A percentile compares a stretch with the other conserved stretches of the same genome.
Evolutionary conservation across 2,113 vertebrate species (phyloP).

Genomic region (Regulus satrapa): DNA sequence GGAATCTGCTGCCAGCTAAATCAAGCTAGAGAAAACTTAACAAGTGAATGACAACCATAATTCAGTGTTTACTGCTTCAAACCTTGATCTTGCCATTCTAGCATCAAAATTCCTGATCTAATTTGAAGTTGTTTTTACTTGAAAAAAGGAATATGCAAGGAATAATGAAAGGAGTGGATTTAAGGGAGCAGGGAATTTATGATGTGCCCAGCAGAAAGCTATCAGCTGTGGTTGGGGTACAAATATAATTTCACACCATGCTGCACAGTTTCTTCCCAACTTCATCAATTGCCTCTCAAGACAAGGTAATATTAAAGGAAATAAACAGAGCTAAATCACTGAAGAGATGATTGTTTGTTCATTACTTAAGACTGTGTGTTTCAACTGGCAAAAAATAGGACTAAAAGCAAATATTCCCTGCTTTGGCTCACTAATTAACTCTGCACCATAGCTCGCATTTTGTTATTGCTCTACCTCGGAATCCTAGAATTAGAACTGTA

Average conservation of each 20-base stretch:
- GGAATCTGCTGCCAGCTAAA: background rate
- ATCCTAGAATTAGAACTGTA: background rate
- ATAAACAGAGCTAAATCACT: constrained; percentile 5
- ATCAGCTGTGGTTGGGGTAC: background rate
- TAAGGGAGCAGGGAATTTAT: background rate
- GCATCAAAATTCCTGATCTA: background rate
- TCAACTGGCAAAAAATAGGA: background rate
- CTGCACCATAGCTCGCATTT: background rate
- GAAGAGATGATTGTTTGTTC: constrained; percentile 9
- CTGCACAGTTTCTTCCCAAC: background rate
- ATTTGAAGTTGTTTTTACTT: background rate
- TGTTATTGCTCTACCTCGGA: background rate
- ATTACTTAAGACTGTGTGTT: background rate
- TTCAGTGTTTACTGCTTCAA: background rate
- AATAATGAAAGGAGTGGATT: background rate
- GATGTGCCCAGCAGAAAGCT: background rate
- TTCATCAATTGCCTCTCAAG: background rate
- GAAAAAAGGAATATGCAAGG: background rate
- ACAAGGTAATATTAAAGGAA: background rate
- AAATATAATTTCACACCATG: constrained; percentile 50
- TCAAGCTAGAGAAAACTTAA: background rate
- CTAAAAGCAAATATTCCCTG: background rate
- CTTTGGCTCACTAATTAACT: background rate
- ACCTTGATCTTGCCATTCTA: background rate
- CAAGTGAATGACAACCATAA: background rate